These are phyloP conservation scores for Tachystola acroxantha DNA, from an alignment of 2,888 invertebrate genomes.

Conservation along the genomic window DNA sequence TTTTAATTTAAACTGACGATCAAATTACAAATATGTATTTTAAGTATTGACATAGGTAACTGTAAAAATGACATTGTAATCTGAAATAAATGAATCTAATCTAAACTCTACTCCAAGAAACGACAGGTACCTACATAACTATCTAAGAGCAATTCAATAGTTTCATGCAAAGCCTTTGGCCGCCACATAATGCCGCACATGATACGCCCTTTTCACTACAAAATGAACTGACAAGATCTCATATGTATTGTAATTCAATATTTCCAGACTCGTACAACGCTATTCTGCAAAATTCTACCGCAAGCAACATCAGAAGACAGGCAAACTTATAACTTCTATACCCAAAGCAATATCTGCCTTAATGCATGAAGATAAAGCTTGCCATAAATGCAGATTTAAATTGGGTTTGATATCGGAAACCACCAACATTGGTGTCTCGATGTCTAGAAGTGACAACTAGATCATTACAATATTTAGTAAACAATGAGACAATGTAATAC, in stretches of 20 bases:
- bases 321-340: not conserved
- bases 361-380: not conserved
- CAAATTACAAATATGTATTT: no score
- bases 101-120: no score
- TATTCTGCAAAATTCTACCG: conserved; percentile 9
- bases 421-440: conserved; percentile 2
- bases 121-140: no score
- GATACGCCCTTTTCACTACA: conserved; percentile 4
- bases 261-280: conserved; percentile 2
- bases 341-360: not conserved
- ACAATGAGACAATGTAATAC: no score
- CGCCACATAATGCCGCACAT: no score
- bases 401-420: conserved; percentile 5
- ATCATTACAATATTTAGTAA: no score
- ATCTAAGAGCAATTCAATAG: no score
- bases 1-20: no score
- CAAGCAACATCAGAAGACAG: conserved; percentile 4
- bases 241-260: conserved; percentile 20
- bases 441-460: conserved; percentile 3
- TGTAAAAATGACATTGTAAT: no score
- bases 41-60: no score
- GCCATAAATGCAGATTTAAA: not conserved
- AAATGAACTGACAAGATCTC: conserved; percentile 14
- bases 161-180: no score
- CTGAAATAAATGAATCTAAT: no score